These are phyloP conservation scores for Pogonocichla stellata DNA, from an alignment of 2,113 vertebrate genomes.

Conservation along the genomic window DNA sequence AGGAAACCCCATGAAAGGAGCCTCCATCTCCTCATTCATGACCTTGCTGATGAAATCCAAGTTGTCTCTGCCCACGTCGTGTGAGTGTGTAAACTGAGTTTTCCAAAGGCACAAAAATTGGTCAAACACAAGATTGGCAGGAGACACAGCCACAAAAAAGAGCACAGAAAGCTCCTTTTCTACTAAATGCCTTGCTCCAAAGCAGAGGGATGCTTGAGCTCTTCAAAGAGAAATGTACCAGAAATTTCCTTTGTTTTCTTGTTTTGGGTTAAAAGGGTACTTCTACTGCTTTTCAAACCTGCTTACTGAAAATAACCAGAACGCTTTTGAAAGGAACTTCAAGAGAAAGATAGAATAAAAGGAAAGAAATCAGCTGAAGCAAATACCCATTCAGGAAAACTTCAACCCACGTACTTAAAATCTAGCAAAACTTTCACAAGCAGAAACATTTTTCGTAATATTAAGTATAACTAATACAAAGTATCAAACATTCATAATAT, in stretches of 20 bases:
- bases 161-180: neutral
- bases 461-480: neutral
- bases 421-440: neutral
- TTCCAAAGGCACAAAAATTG: neutral
- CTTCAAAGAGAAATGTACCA: constrained; percentile 33
- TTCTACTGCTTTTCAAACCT: constrained; percentile 16
- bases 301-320: constrained; percentile 16
- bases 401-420: neutral
- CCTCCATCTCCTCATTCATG: rapidly evolving
- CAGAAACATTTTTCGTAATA: neutral
- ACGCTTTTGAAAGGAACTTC: neutral
- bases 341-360: constrained; percentile 7
- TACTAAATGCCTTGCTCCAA: neutral
- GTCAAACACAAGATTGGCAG: neutral
- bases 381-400: neutral
- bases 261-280: neutral
- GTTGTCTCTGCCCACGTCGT: rapidly evolving
- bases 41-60: neutral
- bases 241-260: constrained; percentile 40
- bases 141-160: neutral
- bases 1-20: rapidly evolving
- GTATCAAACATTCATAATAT: neutral
- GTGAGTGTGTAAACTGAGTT: neutral
- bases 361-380: neutral
- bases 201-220: neutral